Percentiles rank a stretch among this genome's conserved stretches.
These are phyloP conservation scores for Herminia tarsipennalis DNA, from an alignment of 2,888 invertebrate species.

Conservation along the genomic window DNA sequence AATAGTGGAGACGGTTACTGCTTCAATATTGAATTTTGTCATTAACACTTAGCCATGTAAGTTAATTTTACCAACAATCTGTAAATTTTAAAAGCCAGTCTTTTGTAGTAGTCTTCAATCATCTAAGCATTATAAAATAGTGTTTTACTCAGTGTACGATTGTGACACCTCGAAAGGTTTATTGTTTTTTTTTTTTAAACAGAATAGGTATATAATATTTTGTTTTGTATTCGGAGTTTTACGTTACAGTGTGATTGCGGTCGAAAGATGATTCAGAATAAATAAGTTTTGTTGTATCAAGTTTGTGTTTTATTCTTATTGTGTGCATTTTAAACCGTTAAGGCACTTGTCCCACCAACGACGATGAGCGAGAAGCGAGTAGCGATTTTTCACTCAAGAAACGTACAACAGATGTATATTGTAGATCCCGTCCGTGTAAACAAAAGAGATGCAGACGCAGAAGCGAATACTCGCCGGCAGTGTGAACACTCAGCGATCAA, in stretches of 20 bases:
- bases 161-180: conserved; percentile 6
- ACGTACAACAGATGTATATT: no score
- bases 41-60: no score
- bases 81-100: background rate
- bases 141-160: conserved; percentile 2
- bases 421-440: no score
- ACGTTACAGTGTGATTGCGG: conserved; percentile 37
- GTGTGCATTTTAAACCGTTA: background rate
- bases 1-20: no score
- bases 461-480: no score
- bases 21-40: no score
- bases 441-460: no score
- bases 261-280: conserved; percentile 42
- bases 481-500: no score
- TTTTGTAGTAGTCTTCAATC: background rate
- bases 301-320: conserved; percentile 14
- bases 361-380: no score
- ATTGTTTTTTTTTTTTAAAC: conserved; percentile 25
- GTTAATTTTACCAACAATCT: no score
- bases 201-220: conserved; percentile 23
- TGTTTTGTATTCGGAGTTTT: conserved; percentile 42
- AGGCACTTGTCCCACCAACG: no score
- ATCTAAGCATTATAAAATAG: background rate
- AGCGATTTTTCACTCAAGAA: no score
- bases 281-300: conserved; percentile 45